Percentiles rank a stretch among this genome's conserved stretches.
Conservation (phyloP, 2,797 vertebrate genomes). For the Setipinna tenuifilis region DNA sequence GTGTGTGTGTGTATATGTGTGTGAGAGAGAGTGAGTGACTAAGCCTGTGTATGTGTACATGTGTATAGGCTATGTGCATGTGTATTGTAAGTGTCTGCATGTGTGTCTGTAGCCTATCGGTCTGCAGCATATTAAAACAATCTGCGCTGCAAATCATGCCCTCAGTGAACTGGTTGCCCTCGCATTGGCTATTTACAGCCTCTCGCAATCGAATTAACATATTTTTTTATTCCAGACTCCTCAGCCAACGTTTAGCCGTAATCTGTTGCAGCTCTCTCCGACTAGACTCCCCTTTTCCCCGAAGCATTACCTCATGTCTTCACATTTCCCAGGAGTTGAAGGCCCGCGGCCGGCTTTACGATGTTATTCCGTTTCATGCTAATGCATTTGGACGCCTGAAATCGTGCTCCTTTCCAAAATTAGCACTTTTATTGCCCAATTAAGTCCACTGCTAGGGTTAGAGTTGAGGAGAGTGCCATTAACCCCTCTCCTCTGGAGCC, state of each 20-base stretch:
- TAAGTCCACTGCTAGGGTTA: conserved; percentile 24
- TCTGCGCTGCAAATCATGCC: conserved; percentile 49
- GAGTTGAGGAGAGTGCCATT: conserved; percentile 15
- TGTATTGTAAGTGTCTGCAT: background rate
- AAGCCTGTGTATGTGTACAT: background rate
- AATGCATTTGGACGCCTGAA: conserved; percentile 33
- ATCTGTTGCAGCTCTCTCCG: conserved; percentile 36
- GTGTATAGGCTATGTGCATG: background rate
- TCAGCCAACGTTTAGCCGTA: conserved; percentile 42
- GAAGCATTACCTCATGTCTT: conserved; percentile 52
- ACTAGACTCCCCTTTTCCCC: conserved; percentile 14
- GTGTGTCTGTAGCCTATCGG: conserved; percentile 34
- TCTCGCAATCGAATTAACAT: conserved; percentile 49
- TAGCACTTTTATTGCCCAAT: conserved; percentile 35
- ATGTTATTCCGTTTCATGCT: conserved; percentile 17
- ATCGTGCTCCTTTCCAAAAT: conserved; percentile 35
- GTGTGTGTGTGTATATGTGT: background rate
- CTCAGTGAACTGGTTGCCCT: conserved; percentile 43
- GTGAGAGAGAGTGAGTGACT: background rate
- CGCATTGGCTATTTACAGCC: conserved; percentile 49
- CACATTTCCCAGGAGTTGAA: background rate
- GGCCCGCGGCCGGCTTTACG: background rate
- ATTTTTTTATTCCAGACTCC: conserved; percentile 35
- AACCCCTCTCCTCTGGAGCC: conserved; percentile 20
- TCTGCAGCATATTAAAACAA: conserved; percentile 48